These are phyloP conservation scores for Propithecus perrieri DNA, from an alignment of 2,797 vertebrate species.

Conservation along the genomic window DNA sequence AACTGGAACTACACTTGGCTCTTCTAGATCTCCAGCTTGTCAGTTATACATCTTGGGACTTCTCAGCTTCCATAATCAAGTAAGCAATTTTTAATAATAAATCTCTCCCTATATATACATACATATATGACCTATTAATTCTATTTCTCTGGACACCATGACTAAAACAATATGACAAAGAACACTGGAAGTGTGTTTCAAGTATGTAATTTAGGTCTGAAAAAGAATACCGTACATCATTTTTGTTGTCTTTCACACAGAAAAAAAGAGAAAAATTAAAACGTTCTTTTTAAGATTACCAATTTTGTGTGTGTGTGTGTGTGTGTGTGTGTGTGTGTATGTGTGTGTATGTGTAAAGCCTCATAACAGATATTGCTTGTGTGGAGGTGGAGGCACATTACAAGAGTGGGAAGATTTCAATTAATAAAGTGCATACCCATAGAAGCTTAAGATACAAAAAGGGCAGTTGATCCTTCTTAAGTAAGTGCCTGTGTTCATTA, in stretches of 20 bases:
- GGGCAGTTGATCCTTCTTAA: neutral
- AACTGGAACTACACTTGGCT: rapidly evolving
- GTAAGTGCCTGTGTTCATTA: slow-evolving; percentile 36
- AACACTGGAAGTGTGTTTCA: neutral
- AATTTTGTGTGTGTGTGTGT: neutral
- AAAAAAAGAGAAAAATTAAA: neutral
- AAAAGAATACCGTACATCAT: neutral
- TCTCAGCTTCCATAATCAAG: neutral
- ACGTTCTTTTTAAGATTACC: neutral
- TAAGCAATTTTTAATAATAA: neutral
- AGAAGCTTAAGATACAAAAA: neutral
- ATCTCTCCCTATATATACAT: neutral
- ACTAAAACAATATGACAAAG: neutral
- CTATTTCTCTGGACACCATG: neutral
- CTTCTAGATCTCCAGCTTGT: neutral
- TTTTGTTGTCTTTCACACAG: neutral
- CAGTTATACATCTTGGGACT: neutral
- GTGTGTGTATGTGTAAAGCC: neutral
- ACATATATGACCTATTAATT: neutral
- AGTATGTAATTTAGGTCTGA: neutral
- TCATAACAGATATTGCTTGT: neutral
- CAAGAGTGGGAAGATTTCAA: neutral
- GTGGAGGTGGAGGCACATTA: neutral
- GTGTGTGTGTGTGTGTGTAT: neutral
- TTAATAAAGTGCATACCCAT: neutral